Percentiles rank a stretch among this genome's conserved stretches.
These are phyloP conservation scores for Neodiprion lecontei DNA, from an alignment of 1,140 invertebrate genomes.

Conservation along the genomic window DNA sequence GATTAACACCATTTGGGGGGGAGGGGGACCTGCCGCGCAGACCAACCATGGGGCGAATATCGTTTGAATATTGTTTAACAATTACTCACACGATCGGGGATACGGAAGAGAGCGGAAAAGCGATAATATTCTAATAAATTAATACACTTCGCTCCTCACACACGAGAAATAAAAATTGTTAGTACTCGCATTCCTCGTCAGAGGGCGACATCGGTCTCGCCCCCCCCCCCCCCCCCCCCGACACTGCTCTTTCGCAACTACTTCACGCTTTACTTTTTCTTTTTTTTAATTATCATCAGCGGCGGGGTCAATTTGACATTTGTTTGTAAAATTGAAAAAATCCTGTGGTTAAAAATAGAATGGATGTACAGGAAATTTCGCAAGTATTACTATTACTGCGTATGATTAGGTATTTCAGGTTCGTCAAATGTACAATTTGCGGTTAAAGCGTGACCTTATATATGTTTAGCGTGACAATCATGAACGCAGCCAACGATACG, in stretches of 20 bases:
- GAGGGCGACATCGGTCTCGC: neutral
- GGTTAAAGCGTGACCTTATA: no score
- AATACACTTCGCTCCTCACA: slow-evolving; percentile 54
- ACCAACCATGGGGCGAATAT: neutral
- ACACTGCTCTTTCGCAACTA: neutral
- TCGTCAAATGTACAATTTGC: no score
- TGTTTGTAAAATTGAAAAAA: no score
- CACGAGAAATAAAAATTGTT: slow-evolving; percentile 57
- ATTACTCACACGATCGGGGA: slow-evolving; percentile 50
- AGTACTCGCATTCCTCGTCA: slow-evolving; percentile 54
- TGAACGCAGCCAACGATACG: no score
- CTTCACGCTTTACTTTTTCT: neutral
- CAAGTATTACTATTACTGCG: no score
- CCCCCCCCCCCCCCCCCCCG: neutral
- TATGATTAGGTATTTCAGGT: no score
- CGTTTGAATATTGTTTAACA: neutral
- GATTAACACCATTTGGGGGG: slow-evolving; percentile 16
- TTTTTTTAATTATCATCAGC: neutral
- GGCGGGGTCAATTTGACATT: no score
- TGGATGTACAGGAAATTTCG: no score
- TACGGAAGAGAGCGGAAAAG: slow-evolving; percentile 38
- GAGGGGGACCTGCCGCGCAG: neutral
- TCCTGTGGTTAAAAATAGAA: no score
- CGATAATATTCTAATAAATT: slow-evolving; percentile 58
- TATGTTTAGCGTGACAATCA: no score